Evolutionary conservation across 2,113 vertebrate species (phyloP), one percentile per base, ranked within the genome.

Genomic region (Lepus timidus): DNA sequence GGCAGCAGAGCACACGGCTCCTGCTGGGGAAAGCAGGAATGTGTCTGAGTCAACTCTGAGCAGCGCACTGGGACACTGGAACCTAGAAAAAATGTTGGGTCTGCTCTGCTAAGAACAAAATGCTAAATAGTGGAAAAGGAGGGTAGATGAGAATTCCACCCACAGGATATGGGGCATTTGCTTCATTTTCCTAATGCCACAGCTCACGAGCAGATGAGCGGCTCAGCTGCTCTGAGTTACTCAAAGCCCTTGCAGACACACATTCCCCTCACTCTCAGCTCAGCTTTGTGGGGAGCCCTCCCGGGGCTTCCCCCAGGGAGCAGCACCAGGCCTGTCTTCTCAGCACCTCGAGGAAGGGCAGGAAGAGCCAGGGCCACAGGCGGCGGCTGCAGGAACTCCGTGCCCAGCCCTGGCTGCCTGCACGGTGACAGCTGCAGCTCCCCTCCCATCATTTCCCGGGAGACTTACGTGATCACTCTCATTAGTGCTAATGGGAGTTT

Each of bases 401-500:
- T 86, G 55, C 91, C 91, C 22, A 80, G 95, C 95, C 29, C 10
- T n/a, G 4, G 20, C 13, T 9, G 23, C 25, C 92, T 95, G 87
- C 33, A 65, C 73, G 29, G 96, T 94, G 97, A 97, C 82, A 1
- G 27, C 97, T 97, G 97, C 91, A 95, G 85, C 92, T 67, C 70
- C 58, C 70, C 96, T 93, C 95, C 91, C 84, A 9, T 96, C 70
- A 5, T 90, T 91, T 73, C 97, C 80, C 11, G 81, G 92, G 96
- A 93, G 85, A 91, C 96, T 97, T 96, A 94, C 96, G 36, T 22
- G 85, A 19, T n/a, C 70, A 84, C 96, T 97, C 97, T 97, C 96
- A 92, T 29, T 62, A 51, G 84, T 29, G 96, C 97, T 97, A 71
- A 94, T 95, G 90, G 88, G 85, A 95, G 80, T 78, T 96, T 97